Base-by-base conservation (phyloP, 92 coral and sea anemone genomes). In the Virgularia gustaviana region DNA sequence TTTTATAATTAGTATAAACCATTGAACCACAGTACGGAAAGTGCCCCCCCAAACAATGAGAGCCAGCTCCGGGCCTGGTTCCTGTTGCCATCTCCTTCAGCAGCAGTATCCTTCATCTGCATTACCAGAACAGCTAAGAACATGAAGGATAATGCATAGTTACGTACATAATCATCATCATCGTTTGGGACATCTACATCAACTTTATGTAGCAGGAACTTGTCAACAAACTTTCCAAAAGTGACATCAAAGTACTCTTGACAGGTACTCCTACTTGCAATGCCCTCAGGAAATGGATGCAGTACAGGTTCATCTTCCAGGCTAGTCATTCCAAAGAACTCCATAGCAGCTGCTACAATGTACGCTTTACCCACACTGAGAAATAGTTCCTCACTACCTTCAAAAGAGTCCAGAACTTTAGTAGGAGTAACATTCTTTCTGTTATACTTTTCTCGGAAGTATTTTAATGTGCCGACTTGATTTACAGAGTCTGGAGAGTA, bases 301-400 rank as follows among this genome's bases (percentile, higher is more conserved):
- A 39, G 4, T 3, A 54, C 25, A 38, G 71, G 71, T 36, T 39
- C 29, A 30, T 64, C 71, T 24, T 37, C 47, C 23, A 42, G 9
- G 5, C 18, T 36, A 4, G 24, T n/a, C 71, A 64, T 64, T 3
- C 71, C 71, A 64, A 64, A 64, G 47, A 34, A 64, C 9, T 64
- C 33, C 36, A 64, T 2, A 2, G 30, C 35, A n/a, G 71, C 71
- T 23, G 70, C 71, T 6, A 85, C 76, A 8, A 88, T 77, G 83
- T 84, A 76, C 24, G 71, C 71, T 7, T 54, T 7, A 3, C 71
- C 71, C 36, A 64, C 25, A 45, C 71, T 64, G 2, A 64, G 10
- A 37, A 64, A 64, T 13, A 64, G 55, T 45, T 64, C 71, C 45
- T 64, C 71, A 39, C 71, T 64, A 22, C 71, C 71, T 39, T 64